Conservation (phyloP, 2,113 vertebrate genomes). For the Notarius quadriscutis region DNA sequence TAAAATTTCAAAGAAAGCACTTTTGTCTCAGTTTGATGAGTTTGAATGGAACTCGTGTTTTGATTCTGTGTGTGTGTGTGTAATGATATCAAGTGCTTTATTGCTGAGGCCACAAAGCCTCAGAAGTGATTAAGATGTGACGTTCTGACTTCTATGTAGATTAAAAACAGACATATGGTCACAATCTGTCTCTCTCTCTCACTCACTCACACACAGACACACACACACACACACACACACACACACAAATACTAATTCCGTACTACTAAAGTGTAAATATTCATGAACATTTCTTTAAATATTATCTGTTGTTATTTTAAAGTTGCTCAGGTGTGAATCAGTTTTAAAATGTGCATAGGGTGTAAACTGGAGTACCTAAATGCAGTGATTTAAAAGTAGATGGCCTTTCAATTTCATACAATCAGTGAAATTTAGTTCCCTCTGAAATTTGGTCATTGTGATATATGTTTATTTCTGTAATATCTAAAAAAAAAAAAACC, state of each 20-base stretch:
- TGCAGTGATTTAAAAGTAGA: too few species aligned
- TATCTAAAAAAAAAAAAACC: too few species aligned
- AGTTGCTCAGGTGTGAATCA: not conserved
- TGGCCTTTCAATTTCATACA: too few species aligned
- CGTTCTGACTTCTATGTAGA: constrained; percentile 21
- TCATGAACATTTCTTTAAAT: not conserved
- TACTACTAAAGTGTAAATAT: not conserved
- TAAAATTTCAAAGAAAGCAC: too few species aligned
- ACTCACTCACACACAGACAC: not conserved
- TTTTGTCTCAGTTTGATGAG: too few species aligned
- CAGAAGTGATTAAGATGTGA: constrained; percentile 42
- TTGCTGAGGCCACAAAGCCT: constrained; percentile 33
- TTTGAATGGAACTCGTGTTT: too few species aligned
- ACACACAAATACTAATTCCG: not conserved
- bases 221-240: constrained; percentile 26
- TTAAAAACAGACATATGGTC: constrained; percentile 47
- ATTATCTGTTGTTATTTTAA: not conserved
- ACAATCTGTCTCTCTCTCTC: not conserved
- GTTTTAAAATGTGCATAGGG: too few species aligned
- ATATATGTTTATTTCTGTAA: too few species aligned
- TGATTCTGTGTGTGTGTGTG: not conserved
- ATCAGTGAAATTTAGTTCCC: too few species aligned
- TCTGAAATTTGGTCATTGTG: too few species aligned
- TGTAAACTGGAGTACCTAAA: too few species aligned
- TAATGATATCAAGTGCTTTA: constrained; percentile 30